Conservation (phyloP, 1,140 invertebrate genomes). For the Acromyrmex heyeri region DNA sequence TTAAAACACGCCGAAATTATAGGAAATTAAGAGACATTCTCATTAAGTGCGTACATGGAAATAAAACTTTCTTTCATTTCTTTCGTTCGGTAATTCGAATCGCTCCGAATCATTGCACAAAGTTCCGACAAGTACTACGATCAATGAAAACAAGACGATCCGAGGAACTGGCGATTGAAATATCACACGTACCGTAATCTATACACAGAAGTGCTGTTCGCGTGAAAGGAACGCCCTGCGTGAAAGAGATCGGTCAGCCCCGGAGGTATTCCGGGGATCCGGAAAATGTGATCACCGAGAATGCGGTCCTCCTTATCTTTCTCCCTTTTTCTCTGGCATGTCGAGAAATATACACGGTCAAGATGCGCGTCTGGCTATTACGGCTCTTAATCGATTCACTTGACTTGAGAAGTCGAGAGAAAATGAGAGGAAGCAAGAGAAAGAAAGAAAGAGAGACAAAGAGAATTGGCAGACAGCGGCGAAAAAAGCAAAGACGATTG, state of each 20-base stretch:
- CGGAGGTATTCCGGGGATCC: slow-evolving; percentile 37
- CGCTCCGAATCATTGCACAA: background rate
- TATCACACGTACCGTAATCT: slow-evolving; percentile 52
- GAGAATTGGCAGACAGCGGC: slow-evolving; percentile 48
- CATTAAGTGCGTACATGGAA: slow-evolving; percentile 17
- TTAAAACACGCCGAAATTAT: background rate
- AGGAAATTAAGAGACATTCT: slow-evolving; percentile 16
- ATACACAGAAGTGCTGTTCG: slow-evolving; percentile 8
- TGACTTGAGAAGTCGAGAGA: background rate
- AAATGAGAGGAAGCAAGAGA: background rate
- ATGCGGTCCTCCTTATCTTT: background rate
- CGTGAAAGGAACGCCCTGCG: slow-evolving; percentile 22
- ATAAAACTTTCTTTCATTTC: slow-evolving; percentile 13
- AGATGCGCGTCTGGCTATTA: slow-evolving; percentile 43
- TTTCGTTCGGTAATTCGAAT: slow-evolving; percentile 10
- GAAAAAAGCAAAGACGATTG: slow-evolving; percentile 73
- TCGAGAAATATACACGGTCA: slow-evolving; percentile 2
- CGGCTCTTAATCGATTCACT: slow-evolving; percentile 55
- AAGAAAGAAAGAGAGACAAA: background rate
- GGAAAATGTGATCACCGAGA: slow-evolving; percentile 55
- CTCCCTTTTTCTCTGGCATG: background rate
- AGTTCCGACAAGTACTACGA: slow-evolving; percentile 25
- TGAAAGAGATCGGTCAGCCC: slow-evolving; percentile 10
- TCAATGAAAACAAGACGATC: background rate
- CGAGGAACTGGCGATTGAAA: slow-evolving; percentile 39